Base-by-base conservation (phyloP, 2,888 invertebrate genomes). In the Salticus scenicus region DNA sequence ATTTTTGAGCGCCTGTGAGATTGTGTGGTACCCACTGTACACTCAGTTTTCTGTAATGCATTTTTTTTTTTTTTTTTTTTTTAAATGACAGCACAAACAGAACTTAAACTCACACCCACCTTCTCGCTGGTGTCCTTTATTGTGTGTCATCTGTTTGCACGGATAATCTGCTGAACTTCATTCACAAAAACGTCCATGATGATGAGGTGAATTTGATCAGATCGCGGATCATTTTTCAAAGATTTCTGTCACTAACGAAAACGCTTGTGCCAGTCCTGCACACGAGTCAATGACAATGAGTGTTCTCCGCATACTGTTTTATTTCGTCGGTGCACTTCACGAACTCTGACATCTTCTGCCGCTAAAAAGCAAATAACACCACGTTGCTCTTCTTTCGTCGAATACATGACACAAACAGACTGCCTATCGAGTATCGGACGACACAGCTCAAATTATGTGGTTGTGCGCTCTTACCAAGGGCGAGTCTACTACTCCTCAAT, bases 161-260 rank as follows among this genome's bases (percentile, higher is more conserved):
- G 47, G 70, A 71, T 71, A 1, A 71, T 42, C 41, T 41, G 70
- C n/a, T 71, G 41, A 71, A 42, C 41, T 71, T 71, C 47, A 71
- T 71, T 71, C 66, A 66, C 41, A 8, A 71, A 71, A 71, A 7
- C 27, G 42, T n/a, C n/a, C n/a, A n/a, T 71, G 70, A 41, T 41
- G 70, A 71, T 24, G 31, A 67, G 31, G 31, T 67, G 67, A 67
- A 30, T 67, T 67, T 67, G 67, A 67, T 31, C 67, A 67, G n/a
- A 12, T 31, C 31, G 1, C 7, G 31, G 31, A 67, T 67, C 67
- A 67, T 31, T 12, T 31, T 12, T 67, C 67, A 67, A 67, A 4
- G 67, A 67, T 31, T 67, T 31, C 30, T n/a, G 17, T 31, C 67
- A 7, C 41, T 71, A 12, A 27, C 28, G 31, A 28, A 66, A 66